Percentiles rank a stretch among this genome's conserved stretches.
phyloP scores from a whole-genome alignment of 2,888 invertebrate species.

The Drosophila subsilvestris region DNA sequence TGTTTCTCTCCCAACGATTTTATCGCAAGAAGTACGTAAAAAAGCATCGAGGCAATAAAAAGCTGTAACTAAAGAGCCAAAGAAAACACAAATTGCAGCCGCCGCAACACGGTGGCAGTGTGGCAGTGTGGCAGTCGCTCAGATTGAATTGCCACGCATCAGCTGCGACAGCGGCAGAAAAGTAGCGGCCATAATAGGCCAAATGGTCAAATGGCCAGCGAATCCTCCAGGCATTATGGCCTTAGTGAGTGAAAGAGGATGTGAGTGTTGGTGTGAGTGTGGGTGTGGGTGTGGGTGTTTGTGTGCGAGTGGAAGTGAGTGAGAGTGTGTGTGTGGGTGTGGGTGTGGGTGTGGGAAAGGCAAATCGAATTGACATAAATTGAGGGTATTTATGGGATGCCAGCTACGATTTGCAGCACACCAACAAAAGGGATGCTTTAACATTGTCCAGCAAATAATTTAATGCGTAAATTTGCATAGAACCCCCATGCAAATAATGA shows the following conservation, averaged over 20 bases:
- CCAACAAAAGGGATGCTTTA: constrained; percentile 44
- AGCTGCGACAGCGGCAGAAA: constrained; percentile 37
- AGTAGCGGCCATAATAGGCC: constrained; percentile 30
- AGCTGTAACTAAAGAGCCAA: constrained; percentile 63
- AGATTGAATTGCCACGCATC: constrained; percentile 78
- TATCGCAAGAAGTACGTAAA: constrained; percentile 32
- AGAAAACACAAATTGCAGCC: constrained; percentile 64
- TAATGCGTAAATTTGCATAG: constrained; percentile 37
- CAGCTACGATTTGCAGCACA: constrained; percentile 8
- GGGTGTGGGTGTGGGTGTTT: constrained; percentile 37
- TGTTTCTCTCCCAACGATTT: constrained; percentile 12
- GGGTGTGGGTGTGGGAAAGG: constrained; percentile 35
- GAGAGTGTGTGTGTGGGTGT: constrained; percentile 22
- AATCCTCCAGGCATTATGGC: constrained; percentile 52
- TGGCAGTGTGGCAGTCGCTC: constrained; percentile 40
- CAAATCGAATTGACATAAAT: constrained; percentile 73
- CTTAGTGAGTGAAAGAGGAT: constrained; percentile 43
- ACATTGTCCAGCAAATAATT: constrained; percentile 32
- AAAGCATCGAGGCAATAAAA: constrained; percentile 62
- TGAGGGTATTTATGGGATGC: constrained; percentile 51
- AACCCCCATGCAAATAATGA: constrained; percentile 10
- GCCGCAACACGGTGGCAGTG: constrained; percentile 46
- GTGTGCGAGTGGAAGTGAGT: constrained; percentile 1
- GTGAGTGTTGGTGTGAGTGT: constrained; percentile 30
- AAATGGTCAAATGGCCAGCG: constrained; percentile 56